Evolutionary conservation across 2,797 vertebrate species (phyloP).

Genomic region (Podarcis lilfordi): DNA sequence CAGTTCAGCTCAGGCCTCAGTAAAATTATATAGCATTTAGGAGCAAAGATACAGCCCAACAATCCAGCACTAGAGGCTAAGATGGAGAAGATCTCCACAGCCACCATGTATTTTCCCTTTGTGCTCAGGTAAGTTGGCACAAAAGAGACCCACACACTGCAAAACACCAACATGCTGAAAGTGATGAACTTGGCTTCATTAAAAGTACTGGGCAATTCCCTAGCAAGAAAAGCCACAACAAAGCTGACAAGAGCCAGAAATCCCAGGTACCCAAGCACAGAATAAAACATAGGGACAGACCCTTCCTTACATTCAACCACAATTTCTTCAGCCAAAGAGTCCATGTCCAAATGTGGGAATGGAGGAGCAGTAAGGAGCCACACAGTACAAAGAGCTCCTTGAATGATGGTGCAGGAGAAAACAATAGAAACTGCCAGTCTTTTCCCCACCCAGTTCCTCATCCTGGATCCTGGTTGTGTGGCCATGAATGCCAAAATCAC

Average conservation of each 20-base stretch:
- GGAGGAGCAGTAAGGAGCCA: neutral
- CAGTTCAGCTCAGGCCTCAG: neutral
- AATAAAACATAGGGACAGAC: slow-evolving; percentile 17
- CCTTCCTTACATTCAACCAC: slow-evolving; percentile 49
- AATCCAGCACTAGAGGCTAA: neutral
- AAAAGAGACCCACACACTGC: neutral
- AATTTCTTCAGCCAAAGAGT: neutral
- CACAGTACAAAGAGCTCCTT: neutral
- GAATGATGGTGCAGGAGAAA: neutral
- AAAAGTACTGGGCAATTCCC: neutral
- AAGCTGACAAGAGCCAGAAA: slow-evolving; percentile 20
- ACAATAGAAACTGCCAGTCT: neutral
- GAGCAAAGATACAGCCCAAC: neutral
- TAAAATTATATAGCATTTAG: neutral
- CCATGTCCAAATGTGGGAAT: neutral
- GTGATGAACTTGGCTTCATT: neutral
- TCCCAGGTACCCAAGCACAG: slow-evolving; percentile 3
- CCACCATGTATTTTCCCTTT: neutral
- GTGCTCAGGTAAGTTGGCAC: neutral
- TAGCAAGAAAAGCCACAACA: slow-evolving; percentile 8
- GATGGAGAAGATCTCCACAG: neutral
- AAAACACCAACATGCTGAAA: neutral
- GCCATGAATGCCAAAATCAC: neutral
- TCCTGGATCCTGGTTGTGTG: neutral
- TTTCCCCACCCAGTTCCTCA: neutral